Percentiles rank a stretch among this genome's conserved stretches.
Evolutionary conservation across 2,797 vertebrate species (phyloP).

Genomic region (Crypturellus tataupa): DNA sequence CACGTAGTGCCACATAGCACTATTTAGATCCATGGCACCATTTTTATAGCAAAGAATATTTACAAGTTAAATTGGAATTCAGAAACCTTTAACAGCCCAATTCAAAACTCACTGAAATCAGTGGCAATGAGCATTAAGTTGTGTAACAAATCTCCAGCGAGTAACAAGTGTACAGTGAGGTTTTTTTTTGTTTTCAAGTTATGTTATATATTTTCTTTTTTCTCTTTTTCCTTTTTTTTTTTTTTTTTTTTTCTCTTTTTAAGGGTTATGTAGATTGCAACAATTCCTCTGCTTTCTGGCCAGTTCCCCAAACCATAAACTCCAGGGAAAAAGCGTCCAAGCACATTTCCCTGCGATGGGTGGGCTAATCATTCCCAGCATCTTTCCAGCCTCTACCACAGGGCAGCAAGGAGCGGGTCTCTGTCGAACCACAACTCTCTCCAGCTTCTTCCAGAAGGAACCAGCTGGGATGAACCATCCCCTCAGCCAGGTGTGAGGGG

Average conservation of each 20-base stretch:
- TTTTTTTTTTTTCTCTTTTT: no score
- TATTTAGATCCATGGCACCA: background rate
- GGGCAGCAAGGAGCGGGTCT: background rate
- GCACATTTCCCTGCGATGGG: background rate
- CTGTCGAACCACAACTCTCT: background rate
- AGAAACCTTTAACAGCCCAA: background rate
- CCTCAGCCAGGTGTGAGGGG: rapidly evolving
- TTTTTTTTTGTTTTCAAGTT: background rate
- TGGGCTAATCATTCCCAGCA: background rate
- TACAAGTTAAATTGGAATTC: background rate
- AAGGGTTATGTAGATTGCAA: background rate
- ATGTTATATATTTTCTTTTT: background rate
- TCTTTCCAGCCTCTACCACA: background rate
- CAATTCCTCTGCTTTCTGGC: background rate
- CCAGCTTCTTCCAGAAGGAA: background rate
- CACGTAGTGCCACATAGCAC: background rate
- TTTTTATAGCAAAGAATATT: background rate
- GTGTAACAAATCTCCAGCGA: background rate
- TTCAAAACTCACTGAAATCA: background rate
- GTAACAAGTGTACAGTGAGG: background rate
- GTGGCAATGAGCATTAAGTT: background rate
- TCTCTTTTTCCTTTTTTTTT: background rate
- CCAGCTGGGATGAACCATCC: background rate
- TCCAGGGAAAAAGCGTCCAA: background rate
- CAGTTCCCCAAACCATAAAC: background rate